Base-by-base conservation (phyloP, 1,140 invertebrate genomes). In the Subanguina moxae region DNA sequence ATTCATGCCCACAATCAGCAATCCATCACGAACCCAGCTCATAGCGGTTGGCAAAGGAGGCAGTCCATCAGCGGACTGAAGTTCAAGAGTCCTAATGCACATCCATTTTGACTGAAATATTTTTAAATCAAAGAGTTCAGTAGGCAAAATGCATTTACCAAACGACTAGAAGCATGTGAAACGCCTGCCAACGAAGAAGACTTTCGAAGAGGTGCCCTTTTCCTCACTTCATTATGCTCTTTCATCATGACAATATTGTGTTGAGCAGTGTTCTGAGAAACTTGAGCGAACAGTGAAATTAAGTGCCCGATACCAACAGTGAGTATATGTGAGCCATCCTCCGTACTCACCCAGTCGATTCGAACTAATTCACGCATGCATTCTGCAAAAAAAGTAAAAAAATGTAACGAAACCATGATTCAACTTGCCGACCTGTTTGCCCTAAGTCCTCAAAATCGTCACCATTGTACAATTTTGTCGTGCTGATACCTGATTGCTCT, bases 1-100 rank as follows among this genome's bases (percentile, higher is more conserved):
- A 80, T 97, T 93, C 93, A 99, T 97, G 25, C 94, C 95, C 5
- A 97, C 93, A 0, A 98, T 92, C 1, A 98, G 85, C 71, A 98
- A 93, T 1, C 95, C 95, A 79, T 96, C 93, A 32, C 94, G 87
- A 0, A 97, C 94, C 95, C 95, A 99, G 0, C 92, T 94, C 71
- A 97, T 91, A 82, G 96, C 92, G 90, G 97, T 97, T 0, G 95
- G 95, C 17, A 98, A 83, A 0, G 95, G 93, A 32, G 93, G 91
- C 46, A 98, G 83, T 0, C 93, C 93, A 83, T 98, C 95, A 0
- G 93, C 94, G 0, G 94, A 95, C 64, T 89, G 88, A 8, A 99
- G 80, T 73, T 93, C 89, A 25, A 97, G 91, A 69, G 90, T 90
- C 5, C 94, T 86, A 17, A 97, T 84, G 78, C 92, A 92, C 91